Conservation (phyloP, 2,888 invertebrate species). For the Hirudinaria manillensis region DNA sequence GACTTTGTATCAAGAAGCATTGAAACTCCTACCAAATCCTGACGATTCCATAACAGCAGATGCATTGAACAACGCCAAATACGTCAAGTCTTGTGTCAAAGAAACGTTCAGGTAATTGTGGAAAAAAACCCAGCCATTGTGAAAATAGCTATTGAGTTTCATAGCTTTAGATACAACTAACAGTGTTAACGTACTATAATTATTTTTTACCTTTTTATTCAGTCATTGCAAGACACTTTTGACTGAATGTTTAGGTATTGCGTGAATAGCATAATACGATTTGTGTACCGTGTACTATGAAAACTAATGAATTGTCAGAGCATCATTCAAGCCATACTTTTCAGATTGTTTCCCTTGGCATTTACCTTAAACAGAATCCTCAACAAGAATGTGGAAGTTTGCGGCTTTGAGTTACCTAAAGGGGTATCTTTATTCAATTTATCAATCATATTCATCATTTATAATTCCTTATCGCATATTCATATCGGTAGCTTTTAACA, state of each 20-base stretch:
- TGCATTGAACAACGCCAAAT: slow-evolving; percentile 44
- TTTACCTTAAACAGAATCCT: slow-evolving; percentile 52
- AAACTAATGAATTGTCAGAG: too few relatives aligned
- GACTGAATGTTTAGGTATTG: too few relatives aligned
- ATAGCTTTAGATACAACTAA: too few relatives aligned
- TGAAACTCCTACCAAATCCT: slow-evolving; percentile 40
- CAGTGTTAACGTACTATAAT: too few relatives aligned
- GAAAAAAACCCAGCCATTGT: too few relatives aligned
- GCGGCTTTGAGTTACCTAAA: slow-evolving; percentile 49
- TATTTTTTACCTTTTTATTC: too few relatives aligned
- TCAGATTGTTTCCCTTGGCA: slow-evolving; percentile 51
- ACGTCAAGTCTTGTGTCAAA: slow-evolving; percentile 50
- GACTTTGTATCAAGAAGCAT: slow-evolving; percentile 44
- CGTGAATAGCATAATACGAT: not conserved
- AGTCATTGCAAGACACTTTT: too few relatives aligned
- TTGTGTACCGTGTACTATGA: too few relatives aligned
- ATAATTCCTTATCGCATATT: too few relatives aligned
- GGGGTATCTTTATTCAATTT: slow-evolving; percentile 44
- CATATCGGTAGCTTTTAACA: not conserved
- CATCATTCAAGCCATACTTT: slow-evolving; percentile 6
- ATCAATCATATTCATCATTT: not conserved
- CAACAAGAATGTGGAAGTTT: slow-evolving; percentile 45
- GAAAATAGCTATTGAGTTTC: too few relatives aligned
- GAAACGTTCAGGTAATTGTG: slow-evolving; percentile 47
- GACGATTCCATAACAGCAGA: slow-evolving; percentile 42